phyloP scores from a whole-genome alignment of 2,888 invertebrate species.

The Caenorhabditis becei region DNA sequence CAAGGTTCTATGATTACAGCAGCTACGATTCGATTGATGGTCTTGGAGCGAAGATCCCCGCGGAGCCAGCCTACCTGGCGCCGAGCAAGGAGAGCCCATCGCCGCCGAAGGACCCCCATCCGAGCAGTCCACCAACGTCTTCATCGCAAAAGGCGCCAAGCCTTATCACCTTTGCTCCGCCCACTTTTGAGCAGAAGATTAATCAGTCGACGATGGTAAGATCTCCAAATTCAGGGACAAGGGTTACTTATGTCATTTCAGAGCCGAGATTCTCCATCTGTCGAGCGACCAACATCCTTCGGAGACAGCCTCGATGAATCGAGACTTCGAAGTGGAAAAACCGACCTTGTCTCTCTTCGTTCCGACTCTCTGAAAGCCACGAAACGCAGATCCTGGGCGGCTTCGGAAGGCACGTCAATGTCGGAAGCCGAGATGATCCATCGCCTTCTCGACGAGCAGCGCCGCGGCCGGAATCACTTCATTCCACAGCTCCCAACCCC shows the following conservation, averaged over 20 bases:
- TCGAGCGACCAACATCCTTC: constrained; percentile 48
- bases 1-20: constrained; percentile 16
- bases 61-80: constrained; percentile 40
- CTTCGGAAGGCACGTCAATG: constrained; percentile 71
- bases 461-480: constrained; percentile 68
- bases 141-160: constrained; percentile 33
- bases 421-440: constrained; percentile 76
- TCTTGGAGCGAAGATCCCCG: constrained; percentile 33
- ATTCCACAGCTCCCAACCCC: constrained; percentile 65
- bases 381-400: constrained; percentile 81
- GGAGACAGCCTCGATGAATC: constrained; percentile 67
- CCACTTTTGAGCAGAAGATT: constrained; percentile 52
- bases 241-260: not conserved
- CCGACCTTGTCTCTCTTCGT: constrained; percentile 78
- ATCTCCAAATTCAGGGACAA: not conserved
- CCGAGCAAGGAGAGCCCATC: constrained; percentile 57
- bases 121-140: constrained; percentile 48
- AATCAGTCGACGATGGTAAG: constrained; percentile 50
- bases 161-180: constrained; percentile 39
- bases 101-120: constrained; percentile 69
- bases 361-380: constrained; percentile 80
- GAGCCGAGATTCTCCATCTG: constrained; percentile 44
- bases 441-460: constrained; percentile 76
- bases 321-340: constrained; percentile 63
- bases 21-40: constrained; percentile 51